Conservation (phyloP, 2,797 vertebrate genomes). For the Galaxias olidus region DNA sequence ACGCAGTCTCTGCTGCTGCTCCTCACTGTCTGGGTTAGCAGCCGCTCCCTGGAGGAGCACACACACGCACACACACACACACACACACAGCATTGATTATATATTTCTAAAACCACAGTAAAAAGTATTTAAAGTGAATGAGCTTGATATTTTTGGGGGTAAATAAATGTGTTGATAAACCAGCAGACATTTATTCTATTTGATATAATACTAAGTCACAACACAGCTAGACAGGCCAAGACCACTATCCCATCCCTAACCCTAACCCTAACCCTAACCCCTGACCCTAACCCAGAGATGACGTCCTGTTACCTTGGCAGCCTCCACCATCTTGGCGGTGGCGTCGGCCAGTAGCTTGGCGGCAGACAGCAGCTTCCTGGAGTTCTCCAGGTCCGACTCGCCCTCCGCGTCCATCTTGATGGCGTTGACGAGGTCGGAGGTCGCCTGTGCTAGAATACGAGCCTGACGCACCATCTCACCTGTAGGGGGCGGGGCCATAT, state of each 20-base stretch:
- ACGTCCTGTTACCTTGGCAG: conserved; percentile 86
- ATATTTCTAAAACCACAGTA: too few species aligned
- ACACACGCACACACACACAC: background rate
- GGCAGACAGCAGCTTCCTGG: conserved; percentile 91
- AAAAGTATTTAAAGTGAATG: too few species aligned
- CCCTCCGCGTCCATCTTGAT: conserved; percentile 97
- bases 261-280: too few species aligned
- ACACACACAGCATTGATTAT: background rate
- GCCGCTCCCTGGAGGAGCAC: conserved; percentile 84
- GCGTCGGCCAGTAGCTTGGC: conserved; percentile 96
- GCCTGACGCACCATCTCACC: conserved; percentile 99
- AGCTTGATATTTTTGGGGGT: too few species aligned
- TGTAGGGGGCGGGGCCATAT: conserved; percentile 42
- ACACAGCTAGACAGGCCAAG: too few species aligned
- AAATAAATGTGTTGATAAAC: too few species aligned
- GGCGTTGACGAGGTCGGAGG: conserved; percentile 94
- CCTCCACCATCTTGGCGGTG: conserved; percentile 98
- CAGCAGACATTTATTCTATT: too few species aligned
- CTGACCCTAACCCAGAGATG: background rate
- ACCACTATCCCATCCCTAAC: too few species aligned
- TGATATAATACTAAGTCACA: too few species aligned
- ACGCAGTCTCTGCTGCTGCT: conserved; percentile 93
- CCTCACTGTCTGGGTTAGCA: conserved; percentile 94
- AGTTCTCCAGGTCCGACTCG: conserved; percentile 94
- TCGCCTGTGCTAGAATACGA: conserved; percentile 95